Evolutionary conservation across 30 jellyfish, hydroid and myxozoan species (phyloP).

Genomic region (Morbakka virulenta): DNA sequence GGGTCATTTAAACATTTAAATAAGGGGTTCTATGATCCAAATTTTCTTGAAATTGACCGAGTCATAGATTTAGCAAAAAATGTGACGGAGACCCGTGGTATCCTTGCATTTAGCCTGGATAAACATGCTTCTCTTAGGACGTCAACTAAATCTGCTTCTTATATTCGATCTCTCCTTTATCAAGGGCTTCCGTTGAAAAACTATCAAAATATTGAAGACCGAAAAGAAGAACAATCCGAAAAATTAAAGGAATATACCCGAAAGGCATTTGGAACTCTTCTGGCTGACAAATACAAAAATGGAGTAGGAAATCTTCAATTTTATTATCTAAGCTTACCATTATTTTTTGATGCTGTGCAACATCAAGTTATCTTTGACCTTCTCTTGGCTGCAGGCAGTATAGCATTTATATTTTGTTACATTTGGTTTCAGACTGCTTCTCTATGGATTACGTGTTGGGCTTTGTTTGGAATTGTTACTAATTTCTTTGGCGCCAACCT

Average conservation of each 20-base stretch:
- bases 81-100: slow-evolving; percentile 59
- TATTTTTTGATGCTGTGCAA: slow-evolving; percentile 86
- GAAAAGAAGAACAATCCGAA: slow-evolving; percentile 59
- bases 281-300: slow-evolving; percentile 42
- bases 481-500: slow-evolving; percentile 93
- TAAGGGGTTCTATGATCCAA: slow-evolving; percentile 64
- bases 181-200: slow-evolving; percentile 89
- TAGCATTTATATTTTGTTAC: slow-evolving; percentile 76
- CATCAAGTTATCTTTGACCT: slow-evolving; percentile 81
- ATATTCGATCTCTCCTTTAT: slow-evolving; percentile 71
- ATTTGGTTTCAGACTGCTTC: slow-evolving; percentile 94
- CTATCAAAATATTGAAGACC: slow-evolving; percentile 69
- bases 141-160: slow-evolving; percentile 33
- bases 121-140: slow-evolving; percentile 21
- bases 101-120: slow-evolving; percentile 78
- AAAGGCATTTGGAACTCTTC: slow-evolving; percentile 65
- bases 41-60: slow-evolving; percentile 17
- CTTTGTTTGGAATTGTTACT: slow-evolving; percentile 81
- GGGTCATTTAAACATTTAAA: slow-evolving; percentile 54
- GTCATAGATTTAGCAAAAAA: slow-evolving; percentile 57
- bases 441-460: slow-evolving; percentile 96
- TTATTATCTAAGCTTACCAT: slow-evolving; percentile 66
- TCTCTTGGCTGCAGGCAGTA: slow-evolving; percentile 93
- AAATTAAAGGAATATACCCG: slow-evolving; percentile 22
- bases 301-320: slow-evolving; percentile 73